Percentiles rank a stretch among this genome's conserved stretches.
phyloP scores from a whole-genome alignment of 1,140 invertebrate genomes.

The Bilobella aurantiaca region DNA sequence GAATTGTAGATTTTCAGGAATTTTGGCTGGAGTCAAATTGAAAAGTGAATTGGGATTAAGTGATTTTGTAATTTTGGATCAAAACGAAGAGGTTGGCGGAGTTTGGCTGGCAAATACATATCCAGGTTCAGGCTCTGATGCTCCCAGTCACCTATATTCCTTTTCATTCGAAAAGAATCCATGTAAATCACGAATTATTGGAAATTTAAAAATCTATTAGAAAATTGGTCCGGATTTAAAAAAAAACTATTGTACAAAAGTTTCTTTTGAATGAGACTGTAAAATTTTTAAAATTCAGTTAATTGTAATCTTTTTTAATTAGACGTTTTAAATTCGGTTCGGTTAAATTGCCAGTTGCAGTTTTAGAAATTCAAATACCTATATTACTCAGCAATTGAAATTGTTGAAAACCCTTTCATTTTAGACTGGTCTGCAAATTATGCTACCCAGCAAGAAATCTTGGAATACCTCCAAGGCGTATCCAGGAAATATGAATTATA shows the following conservation, averaged over 20 bases:
- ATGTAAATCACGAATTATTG: not conserved
- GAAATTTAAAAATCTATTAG: no score
- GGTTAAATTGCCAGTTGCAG: not conserved
- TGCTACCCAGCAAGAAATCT: conserved; percentile 22
- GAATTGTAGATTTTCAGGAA: conserved; percentile 18
- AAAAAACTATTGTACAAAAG: no score
- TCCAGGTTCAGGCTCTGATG: not conserved
- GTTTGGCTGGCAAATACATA: not conserved
- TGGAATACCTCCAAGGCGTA: conserved; percentile 11
- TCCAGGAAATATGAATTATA: conserved; percentile 22
- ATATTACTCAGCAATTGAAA: no score
- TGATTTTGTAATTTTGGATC: not conserved
- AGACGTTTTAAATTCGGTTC: not conserved
- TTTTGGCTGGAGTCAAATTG: conserved; percentile 15
- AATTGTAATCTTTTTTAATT: no score
- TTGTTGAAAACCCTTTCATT: no score
- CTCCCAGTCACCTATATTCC: not conserved
- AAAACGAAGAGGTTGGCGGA: not conserved
- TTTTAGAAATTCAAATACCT: not conserved
- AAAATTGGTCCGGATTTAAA: no score
- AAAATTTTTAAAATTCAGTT: no score
- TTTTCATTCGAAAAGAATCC: not conserved
- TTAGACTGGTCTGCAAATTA: conserved; percentile 21
- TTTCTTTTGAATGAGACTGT: no score
- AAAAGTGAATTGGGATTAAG: conserved; percentile 12